These are phyloP conservation scores for Atta cephalotes DNA, from an alignment of 1,140 invertebrate genomes.

Conservation along the genomic window DNA sequence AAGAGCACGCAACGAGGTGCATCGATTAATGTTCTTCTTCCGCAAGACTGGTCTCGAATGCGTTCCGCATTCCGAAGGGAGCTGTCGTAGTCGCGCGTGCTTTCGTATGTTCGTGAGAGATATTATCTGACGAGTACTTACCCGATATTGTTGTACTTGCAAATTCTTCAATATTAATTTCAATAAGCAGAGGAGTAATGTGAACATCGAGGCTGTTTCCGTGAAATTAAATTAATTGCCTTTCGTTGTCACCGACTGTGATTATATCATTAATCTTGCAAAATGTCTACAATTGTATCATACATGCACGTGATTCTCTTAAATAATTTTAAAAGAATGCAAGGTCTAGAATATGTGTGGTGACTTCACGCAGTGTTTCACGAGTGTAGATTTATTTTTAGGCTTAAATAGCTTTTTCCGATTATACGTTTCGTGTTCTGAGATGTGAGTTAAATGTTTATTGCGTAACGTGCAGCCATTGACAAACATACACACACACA, in stretches of 20 bases:
- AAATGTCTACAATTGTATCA: background rate
- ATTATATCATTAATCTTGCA: background rate
- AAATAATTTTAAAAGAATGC: background rate
- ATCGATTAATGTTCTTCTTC: slow-evolving; percentile 53
- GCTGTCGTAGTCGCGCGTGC: slow-evolving; percentile 7
- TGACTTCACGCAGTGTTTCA: background rate
- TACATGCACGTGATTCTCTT: background rate
- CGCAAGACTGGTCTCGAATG: background rate
- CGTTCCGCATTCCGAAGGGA: background rate
- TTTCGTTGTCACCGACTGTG: background rate
- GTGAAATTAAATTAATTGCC: slow-evolving; percentile 3
- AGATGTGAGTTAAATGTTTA: slow-evolving; percentile 51
- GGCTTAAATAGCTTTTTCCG: slow-evolving; percentile 21
- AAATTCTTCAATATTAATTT: slow-evolving; percentile 2
- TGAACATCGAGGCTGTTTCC: background rate
- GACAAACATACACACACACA: too few relatives aligned
- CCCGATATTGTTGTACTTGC: background rate
- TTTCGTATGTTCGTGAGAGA: background rate
- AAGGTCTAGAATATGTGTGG: background rate
- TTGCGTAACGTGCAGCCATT: slow-evolving; percentile 48
- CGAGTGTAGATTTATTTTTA: slow-evolving; percentile 11
- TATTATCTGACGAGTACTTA: background rate
- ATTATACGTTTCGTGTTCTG: slow-evolving; percentile 40
- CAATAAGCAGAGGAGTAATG: background rate
- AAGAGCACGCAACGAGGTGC: slow-evolving; percentile 63